Evolutionary conservation across 2,797 vertebrate species (phyloP), one percentile per base, ranked within the genome.

Genomic region (Ciconia nigra): DNA sequence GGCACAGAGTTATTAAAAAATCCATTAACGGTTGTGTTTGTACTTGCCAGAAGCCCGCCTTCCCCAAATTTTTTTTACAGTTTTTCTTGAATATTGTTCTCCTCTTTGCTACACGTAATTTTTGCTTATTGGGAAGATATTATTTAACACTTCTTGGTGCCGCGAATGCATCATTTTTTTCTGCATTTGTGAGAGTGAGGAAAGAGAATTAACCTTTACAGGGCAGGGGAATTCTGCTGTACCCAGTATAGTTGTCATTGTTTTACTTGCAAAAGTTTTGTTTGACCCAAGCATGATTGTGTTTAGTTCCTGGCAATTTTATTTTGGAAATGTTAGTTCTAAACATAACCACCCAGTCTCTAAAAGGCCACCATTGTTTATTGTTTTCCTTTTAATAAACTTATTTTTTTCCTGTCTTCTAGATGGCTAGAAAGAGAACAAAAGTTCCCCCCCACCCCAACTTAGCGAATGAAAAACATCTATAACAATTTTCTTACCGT

Each of bases 241-340:
- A 47, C 26, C 77, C 49, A 29, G 85, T 63, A 22, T 7, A 28
- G 78, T 87, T 87, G 61, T 80, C 86, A 95, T 61, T 84, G 97
- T 96, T 95, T 84, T 7, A 65, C 96, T 92, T 21, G 77, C 87
- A 91, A 73, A 95, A 91, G 96, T 97, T 98, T 96, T 97, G 83
- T 96, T 87, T 85, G 94, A 97, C 94, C 93, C 93, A 24, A 76
- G 74, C 37, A 4, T 89, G 95, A 97, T 97, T 97, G 97, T 97
- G 86, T 95, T 97, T 85, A 97, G 97, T 97, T 97, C 98, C 94
- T 96, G 94, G 95, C 96, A 85, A 91, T 97, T 98, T 98, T 97
- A 52, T 95, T 97, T 95, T 97, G 97, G 94, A 97, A 97, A 91
- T 66, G 84, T n/a, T 80, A 52, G 70, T 90, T 97, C 96, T 87